A percentile compares a stretch with the other conserved stretches of the same genome.
Conservation (phyloP, 1,140 invertebrate species). For the Galleria mellonella region DNA sequence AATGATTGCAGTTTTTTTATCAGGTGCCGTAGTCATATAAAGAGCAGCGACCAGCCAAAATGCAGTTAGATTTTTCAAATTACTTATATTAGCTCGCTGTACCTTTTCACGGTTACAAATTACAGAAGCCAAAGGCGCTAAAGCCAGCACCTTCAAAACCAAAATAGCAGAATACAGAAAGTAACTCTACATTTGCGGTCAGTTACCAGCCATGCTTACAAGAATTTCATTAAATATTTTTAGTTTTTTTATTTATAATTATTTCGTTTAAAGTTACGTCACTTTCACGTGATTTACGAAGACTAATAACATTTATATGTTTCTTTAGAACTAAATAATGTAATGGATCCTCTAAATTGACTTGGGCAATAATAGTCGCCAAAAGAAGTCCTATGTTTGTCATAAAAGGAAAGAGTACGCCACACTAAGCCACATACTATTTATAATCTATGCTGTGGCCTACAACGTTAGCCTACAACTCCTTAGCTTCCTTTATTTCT, state of each 20-base stretch:
- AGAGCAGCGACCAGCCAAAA: conserved; percentile 44
- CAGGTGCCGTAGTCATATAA: conserved; percentile 40
- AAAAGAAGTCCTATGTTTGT: no score
- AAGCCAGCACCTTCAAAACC: conserved; percentile 32
- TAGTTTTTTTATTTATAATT: background rate
- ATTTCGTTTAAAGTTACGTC: no score
- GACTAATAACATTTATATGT: no score
- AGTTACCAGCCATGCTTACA: background rate
- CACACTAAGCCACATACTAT: no score
- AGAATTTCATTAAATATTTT: background rate
- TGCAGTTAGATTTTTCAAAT: conserved; percentile 40
- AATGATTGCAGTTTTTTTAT: conserved; percentile 15
- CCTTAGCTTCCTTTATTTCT: no score
- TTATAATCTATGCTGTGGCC: no score
- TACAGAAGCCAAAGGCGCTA: conserved; percentile 27
- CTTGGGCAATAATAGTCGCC: no score
- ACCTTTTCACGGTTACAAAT: conserved; percentile 29
- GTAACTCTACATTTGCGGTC: conserved; percentile 27
- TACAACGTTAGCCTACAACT: no score
- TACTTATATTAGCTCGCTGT: conserved; percentile 34
- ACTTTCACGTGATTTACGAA: no score
- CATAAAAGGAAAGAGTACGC: no score
- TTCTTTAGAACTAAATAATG: no score
- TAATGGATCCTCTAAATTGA: no score
- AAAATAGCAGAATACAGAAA: conserved; percentile 39